Conservation (phyloP, 2,797 vertebrate species). For the Crenichthys baileyi region DNA sequence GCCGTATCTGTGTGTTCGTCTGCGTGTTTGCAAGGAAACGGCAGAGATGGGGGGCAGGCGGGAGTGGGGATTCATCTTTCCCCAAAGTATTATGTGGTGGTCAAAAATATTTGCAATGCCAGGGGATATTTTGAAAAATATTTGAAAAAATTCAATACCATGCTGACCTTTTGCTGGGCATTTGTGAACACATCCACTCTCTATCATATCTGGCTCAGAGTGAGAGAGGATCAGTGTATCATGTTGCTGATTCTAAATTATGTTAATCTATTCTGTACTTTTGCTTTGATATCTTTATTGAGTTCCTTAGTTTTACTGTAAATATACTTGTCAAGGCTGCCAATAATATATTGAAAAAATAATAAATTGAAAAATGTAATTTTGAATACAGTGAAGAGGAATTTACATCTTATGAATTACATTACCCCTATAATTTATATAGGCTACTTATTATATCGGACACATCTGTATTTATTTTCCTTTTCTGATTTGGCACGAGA, state of each 20-base stretch:
- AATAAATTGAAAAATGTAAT: slow-evolving; percentile 6
- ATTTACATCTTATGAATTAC: slow-evolving; percentile 5
- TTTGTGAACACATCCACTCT: slow-evolving; percentile 81
- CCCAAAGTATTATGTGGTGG: slow-evolving; percentile 96
- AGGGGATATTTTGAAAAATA: slow-evolving; percentile 98
- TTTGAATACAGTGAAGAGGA: not conserved
- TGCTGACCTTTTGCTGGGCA: slow-evolving; percentile 92
- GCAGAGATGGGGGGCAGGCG: slow-evolving; percentile 57
- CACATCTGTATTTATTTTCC: not conserved
- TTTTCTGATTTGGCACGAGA: not conserved
- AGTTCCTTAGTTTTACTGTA: slow-evolving; percentile 48
- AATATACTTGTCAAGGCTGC: slow-evolving; percentile 24
- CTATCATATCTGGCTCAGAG: slow-evolving; percentile 74
- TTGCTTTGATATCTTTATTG: slow-evolving; percentile 55
- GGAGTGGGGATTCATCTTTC: slow-evolving; percentile 92
- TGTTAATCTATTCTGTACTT: slow-evolving; percentile 67
- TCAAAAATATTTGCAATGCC: slow-evolving; percentile 99
- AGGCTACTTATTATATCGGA: not conserved
- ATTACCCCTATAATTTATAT: slow-evolving; percentile 12
- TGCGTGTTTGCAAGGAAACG: slow-evolving; percentile 23
- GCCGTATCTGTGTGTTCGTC: slow-evolving; percentile 46
- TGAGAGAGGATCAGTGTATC: slow-evolving; percentile 67
- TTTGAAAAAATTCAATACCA: slow-evolving; percentile 94
- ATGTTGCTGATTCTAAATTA: slow-evolving; percentile 63
- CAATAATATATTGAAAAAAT: slow-evolving; percentile 20